Evolutionary conservation across 2,888 invertebrate species (phyloP).

Genomic region (Corythucha ciliata): DNA sequence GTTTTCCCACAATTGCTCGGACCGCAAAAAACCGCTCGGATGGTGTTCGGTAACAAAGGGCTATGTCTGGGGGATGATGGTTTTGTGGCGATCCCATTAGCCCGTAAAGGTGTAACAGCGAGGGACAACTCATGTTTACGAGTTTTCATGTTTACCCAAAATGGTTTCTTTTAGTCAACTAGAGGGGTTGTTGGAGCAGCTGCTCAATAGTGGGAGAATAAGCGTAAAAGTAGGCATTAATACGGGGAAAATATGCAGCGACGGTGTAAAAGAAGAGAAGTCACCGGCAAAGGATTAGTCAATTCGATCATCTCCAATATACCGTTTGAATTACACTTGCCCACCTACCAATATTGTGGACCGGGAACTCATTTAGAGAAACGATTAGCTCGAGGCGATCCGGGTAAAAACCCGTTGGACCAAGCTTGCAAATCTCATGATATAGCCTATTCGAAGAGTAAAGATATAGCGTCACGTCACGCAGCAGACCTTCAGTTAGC

Average conservation of each 20-base stretch:
- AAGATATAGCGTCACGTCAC: constrained; percentile 21
- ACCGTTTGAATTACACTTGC: constrained; percentile 18
- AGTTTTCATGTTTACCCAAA: no score
- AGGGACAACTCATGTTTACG: no score
- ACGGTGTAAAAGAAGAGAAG: no score
- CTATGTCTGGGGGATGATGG: no score
- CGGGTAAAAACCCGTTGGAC: constrained; percentile 39
- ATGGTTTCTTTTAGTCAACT: no score
- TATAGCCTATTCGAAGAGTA: constrained; percentile 36
- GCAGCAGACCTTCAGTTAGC: constrained; percentile 21
- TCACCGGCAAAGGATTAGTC: constrained; percentile 2
- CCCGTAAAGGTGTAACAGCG: no score
- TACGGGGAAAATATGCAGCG: no score
- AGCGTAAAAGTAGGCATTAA: no score
- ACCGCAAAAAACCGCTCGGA: constrained; percentile 37
- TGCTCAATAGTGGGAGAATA: no score
- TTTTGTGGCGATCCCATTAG: no score
- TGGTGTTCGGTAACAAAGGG: constrained; percentile 25
- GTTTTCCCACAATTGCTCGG: constrained; percentile 41
- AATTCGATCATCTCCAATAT: constrained; percentile 7
- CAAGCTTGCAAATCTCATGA: constrained; percentile 39
- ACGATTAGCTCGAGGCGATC: constrained; percentile 38
- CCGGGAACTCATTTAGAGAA: constrained; percentile 24
- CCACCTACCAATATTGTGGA: constrained; percentile 19
- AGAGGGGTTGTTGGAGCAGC: no score